Evolutionary conservation across 92 coral and sea anemone genomes (phyloP), one percentile per base, ranked within the genome.

Genomic region (Epizoanthus fatuus): DNA sequence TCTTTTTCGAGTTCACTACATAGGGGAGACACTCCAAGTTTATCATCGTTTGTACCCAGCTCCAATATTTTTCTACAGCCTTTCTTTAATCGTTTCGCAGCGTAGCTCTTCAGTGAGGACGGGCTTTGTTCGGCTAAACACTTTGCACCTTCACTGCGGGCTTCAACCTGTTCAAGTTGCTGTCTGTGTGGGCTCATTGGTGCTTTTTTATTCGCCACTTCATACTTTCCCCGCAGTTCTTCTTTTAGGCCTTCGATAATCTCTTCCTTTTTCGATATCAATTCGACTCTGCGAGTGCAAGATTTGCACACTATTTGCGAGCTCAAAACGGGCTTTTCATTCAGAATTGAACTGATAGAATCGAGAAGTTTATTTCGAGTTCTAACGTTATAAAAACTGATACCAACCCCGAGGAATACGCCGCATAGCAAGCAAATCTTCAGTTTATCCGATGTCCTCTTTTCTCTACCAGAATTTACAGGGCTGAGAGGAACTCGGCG

Each of bases 81-180:
- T 42, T 42, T 42, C 47, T 42, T 42, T 2, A 42, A 7, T 20
- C 38, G 8, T 60, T 60, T 60, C 66, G 66, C 66, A 60, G 66
- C 66, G 66, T 60, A 60, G 66, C 38, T 60, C 66, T 60, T 60
- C 66, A 17, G 66, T 60, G 66, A 60, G 66, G 66, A 60, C 66
- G 37, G 37, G 44, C 44, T 40, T 40, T 40, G 44, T 40, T 40
- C 44, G 44, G 44, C 44, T 40, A 40, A 3, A 40, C 65, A 35
- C 65, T 60, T 60, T 60, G 65, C 65, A 60, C 37, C 37, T 60
- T 57, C 63, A 57, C 63, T 57, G 63, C 63, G 63, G 63, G 63
- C 19, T 57, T 57, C 63, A 57, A 57, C 63, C 15, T 57, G 7
- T 57, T 57, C 63, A 57, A 57, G 22, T 57, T 57, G 25, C 7